Base-by-base conservation (phyloP, 1,140 invertebrate species). In the Cotesia glomerata region DNA sequence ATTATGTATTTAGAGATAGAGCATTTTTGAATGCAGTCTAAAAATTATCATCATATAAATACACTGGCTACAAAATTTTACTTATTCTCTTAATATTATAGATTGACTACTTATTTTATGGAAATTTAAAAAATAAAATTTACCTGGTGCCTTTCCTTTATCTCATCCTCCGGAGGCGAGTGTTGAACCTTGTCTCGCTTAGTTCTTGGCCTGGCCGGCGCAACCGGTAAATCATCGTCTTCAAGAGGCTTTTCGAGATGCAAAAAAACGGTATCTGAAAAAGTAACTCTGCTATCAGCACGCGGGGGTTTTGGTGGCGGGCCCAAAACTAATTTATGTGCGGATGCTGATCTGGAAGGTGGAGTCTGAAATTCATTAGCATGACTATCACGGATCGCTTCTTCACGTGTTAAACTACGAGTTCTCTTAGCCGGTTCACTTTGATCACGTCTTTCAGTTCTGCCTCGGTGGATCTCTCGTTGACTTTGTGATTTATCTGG, bases 341-440 rank as follows among this genome's bases (percentile, higher is more conserved):
- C 76, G 0, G 84, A 86, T 13, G 69, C 72, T 3, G 82, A 81
- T 34, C 80, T 73, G n/a, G 80, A 79, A 13, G 71, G 68, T 35
- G 78, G 69, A 36, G 65, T 69, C 4, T 32, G 62, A 52, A 51
- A 61, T 5, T 68, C 68, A 54, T 67, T 39, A 8, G 74, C 62
- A 3, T 64, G 13, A 56, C 75, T 74, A 26, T 78, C 75, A n/a
- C 39, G 74, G 9, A 65, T 72, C 35, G 73, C 76, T 67, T 85
- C 85, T 61, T 85, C 86, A 0, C 85, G 81, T 4, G 85, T 87
- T 18, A 87, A 76, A 67, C 85, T 87, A 75, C 85, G 80, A 2
- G 85, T 86, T 66, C 86, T 80, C 34, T 84, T 83, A 0, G 79
- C 58, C 5, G 84, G 77, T 69, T 82, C 80, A 71, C 75, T 82